Base-by-base conservation (phyloP, 2,888 invertebrate species). In the Augiades crinisus region DNA sequence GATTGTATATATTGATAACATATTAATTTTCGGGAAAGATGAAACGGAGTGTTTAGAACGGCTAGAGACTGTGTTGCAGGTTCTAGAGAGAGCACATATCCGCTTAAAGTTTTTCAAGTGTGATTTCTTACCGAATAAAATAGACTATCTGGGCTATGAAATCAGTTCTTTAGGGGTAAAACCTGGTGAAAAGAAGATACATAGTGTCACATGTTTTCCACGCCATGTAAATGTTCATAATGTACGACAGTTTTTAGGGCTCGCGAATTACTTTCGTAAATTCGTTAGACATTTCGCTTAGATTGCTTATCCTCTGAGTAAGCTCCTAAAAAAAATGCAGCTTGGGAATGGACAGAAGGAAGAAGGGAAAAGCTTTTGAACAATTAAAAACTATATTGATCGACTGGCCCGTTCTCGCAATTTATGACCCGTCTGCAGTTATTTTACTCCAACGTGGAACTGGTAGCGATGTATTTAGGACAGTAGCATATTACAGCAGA, bases 331-430 rank as follows among this genome's bases (percentile, higher is more conserved):
- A 37, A 37, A 6, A 12, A 12, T 6, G 6, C 17, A 10, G 0
- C 5, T 0, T 37, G 37, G 37, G 37, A 37, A 5, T 37, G 37
- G 37, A 12, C 5, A 0, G 19, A 17, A 6, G 12, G 10, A 2
- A 17, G n/a, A n/a, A 37, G 17, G 37, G 10, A 12, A n/a, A 10
- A 10, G 21, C 37, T 10, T 37, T 37, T 6, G 4, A 21, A 12
- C 1, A 3, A 6, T 10, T 37, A 5, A 37, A 19, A 8, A 8
- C 14, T 5, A 10, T 7, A 19, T 19, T 7, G 38, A 22, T 19
- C 19, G 19, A 19, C 5, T 3, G 5, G n/a, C 64, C 61, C 0
- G 58, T 70, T 30, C 44, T 75, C 4, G 53, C 61, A 0, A 61
- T 75, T 4, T 19, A 19, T 19, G 19, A 19, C 19, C 19, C 19